Evolutionary conservation across 2,888 invertebrate genomes (phyloP), one percentile per base, ranked within the genome.

Genomic region (Heptascelio sp.): DNA sequence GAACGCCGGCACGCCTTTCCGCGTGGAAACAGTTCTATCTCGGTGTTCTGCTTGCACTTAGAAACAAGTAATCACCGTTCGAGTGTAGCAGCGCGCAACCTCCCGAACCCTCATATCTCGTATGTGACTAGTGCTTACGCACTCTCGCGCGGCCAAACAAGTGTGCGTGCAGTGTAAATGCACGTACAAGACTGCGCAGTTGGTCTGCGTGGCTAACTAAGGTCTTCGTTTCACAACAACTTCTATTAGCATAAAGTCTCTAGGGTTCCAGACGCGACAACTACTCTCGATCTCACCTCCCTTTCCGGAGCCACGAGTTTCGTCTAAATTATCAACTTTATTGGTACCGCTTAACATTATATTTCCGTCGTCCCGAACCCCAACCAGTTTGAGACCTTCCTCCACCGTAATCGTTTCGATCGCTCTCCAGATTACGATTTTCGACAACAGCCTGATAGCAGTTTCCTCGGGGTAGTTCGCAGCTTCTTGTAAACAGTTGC

Each of bases 191-290:
- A 67, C 55, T 64, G 78, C 34, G 21, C 72, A 73, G 73, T 68
- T 53, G 67, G 80, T 46, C 76, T 60, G 68, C 55, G 79, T 71
- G 77, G 72, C 81, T 79, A 78, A 79, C 86, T 73, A 78, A 83
- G 81, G 85, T 75, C 77, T 79, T 73, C 80, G 80, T 84, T 88
- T 86, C 87, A 83, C 87, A 89, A 88, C 88, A 89, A 88, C 88
- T 89, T 89, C 89, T 90, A 90, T 90, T 89, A 90, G 89, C 90
- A 90, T 90, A 90, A 90, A 89, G 89, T 89, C 89, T 89, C 87
- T 80, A 73, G 87, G 88, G 87, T 80, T 88, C 87, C 89, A 88
- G 89, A 89, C 89, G 88, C 88, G 88, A 88, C 89, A 88, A 89
- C 88, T 87, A 87, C 87, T 85, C 85, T 83, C 80, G 84, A 81